Evolutionary conservation across 2,797 vertebrate species (phyloP).

Genomic region (Mus caroli): DNA sequence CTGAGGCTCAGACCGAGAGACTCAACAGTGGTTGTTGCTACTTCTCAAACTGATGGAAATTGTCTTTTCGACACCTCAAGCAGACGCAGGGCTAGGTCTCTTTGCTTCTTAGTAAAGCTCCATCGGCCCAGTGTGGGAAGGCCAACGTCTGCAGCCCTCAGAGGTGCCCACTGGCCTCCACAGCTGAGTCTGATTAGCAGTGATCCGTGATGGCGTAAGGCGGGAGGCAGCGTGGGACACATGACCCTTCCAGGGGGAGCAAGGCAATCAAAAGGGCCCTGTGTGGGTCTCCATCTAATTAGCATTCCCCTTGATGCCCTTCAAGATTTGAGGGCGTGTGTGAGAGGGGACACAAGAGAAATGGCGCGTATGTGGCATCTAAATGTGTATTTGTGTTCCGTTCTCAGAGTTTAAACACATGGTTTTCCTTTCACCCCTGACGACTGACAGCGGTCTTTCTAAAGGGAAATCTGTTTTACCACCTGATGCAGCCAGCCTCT

Average conservation of each 20-base stretch:
- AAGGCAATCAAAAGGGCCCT: constrained; percentile 10
- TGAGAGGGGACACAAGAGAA: background rate
- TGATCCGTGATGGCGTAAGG: background rate
- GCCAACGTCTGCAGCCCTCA: background rate
- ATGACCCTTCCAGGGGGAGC: background rate
- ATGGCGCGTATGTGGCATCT: background rate
- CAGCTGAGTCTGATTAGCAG: constrained; percentile 48
- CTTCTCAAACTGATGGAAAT: background rate
- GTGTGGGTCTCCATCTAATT: background rate
- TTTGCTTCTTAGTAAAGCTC: background rate
- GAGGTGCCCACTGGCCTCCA: background rate
- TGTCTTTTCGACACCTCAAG: background rate
- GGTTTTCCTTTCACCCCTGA: background rate
- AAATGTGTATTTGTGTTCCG: background rate
- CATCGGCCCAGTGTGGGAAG: background rate
- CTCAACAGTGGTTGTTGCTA: background rate
- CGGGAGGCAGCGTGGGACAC: background rate
- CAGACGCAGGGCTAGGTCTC: background rate
- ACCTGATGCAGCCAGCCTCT: background rate
- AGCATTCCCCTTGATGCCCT: background rate
- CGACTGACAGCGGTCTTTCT: background rate
- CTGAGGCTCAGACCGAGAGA: too few species aligned
- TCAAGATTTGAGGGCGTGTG: background rate
- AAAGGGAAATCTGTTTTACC: background rate
- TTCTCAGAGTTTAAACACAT: constrained; percentile 11